These are phyloP conservation scores for Plectropomus leopardus DNA, from an alignment of 2,113 vertebrate genomes.

Conservation along the genomic window DNA sequence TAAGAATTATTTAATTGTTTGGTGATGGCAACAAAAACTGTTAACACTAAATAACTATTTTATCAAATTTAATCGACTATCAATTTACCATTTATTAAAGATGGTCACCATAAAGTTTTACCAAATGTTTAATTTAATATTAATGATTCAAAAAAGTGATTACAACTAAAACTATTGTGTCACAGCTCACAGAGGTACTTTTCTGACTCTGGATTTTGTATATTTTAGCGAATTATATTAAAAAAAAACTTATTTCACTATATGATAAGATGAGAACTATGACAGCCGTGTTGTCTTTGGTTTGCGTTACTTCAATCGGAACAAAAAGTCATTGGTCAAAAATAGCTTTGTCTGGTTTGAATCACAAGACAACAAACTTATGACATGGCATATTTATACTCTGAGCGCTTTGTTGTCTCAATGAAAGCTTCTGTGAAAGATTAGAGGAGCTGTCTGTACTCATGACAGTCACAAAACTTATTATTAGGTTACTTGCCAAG, in stretches of 20 bases:
- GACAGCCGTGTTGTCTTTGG: constrained; percentile 21
- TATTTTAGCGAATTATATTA: constrained; percentile 1
- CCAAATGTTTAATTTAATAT: too few species aligned
- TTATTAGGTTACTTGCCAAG: constrained; percentile 57
- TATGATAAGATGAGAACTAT: constrained; percentile 19
- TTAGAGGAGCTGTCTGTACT: constrained; percentile 67
- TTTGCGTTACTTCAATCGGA: constrained; percentile 38
- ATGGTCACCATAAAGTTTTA: too few species aligned
- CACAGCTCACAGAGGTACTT: neutral
- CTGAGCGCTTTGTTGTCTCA: constrained; percentile 53
- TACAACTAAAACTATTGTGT: neutral
- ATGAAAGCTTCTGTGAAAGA: constrained; percentile 53
- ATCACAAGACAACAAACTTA: constrained; percentile 45
- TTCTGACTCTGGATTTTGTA: neutral
- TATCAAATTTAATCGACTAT: too few species aligned
- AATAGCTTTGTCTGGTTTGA: constrained; percentile 64
- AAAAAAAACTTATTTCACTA: neutral
- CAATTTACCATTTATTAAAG: too few species aligned
- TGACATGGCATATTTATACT: constrained; percentile 56
- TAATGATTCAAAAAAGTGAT: neutral
- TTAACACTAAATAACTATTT: too few species aligned
- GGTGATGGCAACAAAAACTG: too few species aligned
- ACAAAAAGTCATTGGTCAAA: constrained; percentile 58
- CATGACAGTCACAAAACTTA: constrained; percentile 49
- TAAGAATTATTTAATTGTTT: too few species aligned